phyloP scores from a whole-genome alignment of 2,888 invertebrate genomes.

The Rambutsinella grinnellia region DNA sequence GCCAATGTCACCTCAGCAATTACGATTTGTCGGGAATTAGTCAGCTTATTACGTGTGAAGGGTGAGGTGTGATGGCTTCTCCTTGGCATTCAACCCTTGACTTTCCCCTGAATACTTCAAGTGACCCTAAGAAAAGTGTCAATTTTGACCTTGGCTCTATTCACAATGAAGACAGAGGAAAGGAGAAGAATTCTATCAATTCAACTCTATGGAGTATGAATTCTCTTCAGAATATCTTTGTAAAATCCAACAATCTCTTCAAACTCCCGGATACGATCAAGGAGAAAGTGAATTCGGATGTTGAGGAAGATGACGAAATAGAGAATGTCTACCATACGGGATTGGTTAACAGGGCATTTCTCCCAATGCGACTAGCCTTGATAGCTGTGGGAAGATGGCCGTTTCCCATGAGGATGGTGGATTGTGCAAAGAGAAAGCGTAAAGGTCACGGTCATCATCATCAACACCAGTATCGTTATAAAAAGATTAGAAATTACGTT shows the following conservation, averaged over 20 bases:
- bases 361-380: constrained; percentile 41
- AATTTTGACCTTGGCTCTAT: not conserved
- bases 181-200: not conserved
- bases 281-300: not conserved
- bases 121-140: not conserved
- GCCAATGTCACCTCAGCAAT: too few relatives aligned
- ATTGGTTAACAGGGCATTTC: constrained; percentile 50
- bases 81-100: constrained; percentile 28
- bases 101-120: not conserved
- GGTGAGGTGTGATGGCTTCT: constrained; percentile 16
- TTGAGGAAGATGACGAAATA: not conserved
- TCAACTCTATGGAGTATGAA: not conserved
- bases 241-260: constrained; percentile 13
- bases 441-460: not conserved
- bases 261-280: constrained; percentile 7
- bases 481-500: constrained; percentile 8
- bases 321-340: constrained; percentile 30
- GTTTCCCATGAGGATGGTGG: constrained; percentile 27
- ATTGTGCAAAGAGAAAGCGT: not conserved
- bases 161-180: not conserved
- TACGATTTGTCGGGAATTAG: not conserved
- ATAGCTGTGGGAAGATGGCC: constrained; percentile 57
- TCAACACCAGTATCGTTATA: not conserved
- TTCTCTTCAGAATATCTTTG: constrained; percentile 9
- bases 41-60: too few relatives aligned